A percentile compares a stretch with the other conserved stretches of the same genome.
Conservation (phyloP, 2,113 vertebrate genomes). For the Ariopsis seemanni region DNA sequence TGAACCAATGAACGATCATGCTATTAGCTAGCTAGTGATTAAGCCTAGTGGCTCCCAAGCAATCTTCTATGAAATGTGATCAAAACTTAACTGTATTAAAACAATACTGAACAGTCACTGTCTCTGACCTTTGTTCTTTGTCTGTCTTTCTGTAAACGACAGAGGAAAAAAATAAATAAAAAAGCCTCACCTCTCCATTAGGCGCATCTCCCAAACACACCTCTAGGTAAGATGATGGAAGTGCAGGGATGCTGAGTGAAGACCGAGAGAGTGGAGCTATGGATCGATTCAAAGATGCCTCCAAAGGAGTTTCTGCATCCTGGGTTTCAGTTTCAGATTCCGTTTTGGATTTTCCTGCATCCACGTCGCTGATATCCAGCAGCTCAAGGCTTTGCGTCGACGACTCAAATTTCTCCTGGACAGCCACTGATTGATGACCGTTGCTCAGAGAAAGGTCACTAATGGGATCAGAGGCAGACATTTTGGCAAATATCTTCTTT, state of each 20-base stretch:
- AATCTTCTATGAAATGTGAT: not conserved
- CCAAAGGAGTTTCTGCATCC: not conserved
- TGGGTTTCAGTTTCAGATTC: constrained; percentile 42
- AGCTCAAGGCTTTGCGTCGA: constrained; percentile 68
- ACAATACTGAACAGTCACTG: too few species aligned
- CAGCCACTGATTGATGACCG: constrained; percentile 13
- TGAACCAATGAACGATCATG: not conserved
- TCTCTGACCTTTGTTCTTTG: not conserved
- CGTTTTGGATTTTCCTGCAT: constrained; percentile 34
- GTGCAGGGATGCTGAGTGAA: constrained; percentile 81
- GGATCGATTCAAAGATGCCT: constrained; percentile 76
- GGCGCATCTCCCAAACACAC: constrained; percentile 71
- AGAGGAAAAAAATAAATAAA: too few species aligned
- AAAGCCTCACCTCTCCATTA: constrained; percentile 66
- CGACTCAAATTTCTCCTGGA: not conserved
- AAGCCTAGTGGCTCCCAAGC: not conserved
- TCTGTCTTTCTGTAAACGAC: not conserved
- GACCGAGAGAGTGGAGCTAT: constrained; percentile 78
- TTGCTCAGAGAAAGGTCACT: constrained; percentile 9
- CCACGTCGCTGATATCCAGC: constrained; percentile 70
- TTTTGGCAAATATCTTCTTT: constrained; percentile 67
- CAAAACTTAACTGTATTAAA: not conserved
- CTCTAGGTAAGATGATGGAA: constrained; percentile 78
- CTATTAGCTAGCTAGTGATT: not conserved
- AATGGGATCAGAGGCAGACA: constrained; percentile 60